Evolutionary conservation across 1,140 invertebrate genomes (phyloP), one percentile per base, ranked within the genome.

Genomic region (Drosophila melanica): DNA sequence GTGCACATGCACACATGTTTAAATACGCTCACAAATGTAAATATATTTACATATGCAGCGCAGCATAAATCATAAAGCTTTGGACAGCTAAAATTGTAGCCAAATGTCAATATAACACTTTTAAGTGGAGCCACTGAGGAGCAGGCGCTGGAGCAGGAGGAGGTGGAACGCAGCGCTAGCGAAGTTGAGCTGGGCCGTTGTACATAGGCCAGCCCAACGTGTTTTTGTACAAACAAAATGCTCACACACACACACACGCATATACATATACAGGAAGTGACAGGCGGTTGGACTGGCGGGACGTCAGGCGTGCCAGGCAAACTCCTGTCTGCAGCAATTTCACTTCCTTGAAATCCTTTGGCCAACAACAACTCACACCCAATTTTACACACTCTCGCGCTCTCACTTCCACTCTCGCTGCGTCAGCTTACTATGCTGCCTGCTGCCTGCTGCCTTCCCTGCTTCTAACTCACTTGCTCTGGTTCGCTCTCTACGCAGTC

Each of bases 101-200:
- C 70, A 86, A 86, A 86, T 86, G 82, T 82, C 82, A 86, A 86
- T 86, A 82, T 82, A 86, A 86, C 82, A 87, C 82, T 86, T 87
- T 81, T 41, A 57, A 70, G 45, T 69, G 48, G 41, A 68, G 42
- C 55, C 55, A 20, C 55, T 33, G 14, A 45, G 55, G 58, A 55
- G 51, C n/a, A 41, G 37, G 5, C 1, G n/a, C n/a, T n/a, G 27
- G 27, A 27, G 20, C 20, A 23, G 27, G 6, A 7, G 41, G 27
- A 39, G 23, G 27, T n/a, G 27, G n/a, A 8, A 12, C 27, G 27
- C 5, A 27, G 23, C 33, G 14, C 16, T 7, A 35, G 41, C 10
- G n/a, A 39, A 4, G 9, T 30, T 3, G 9, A 0, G 30, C 23
- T 23, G 12, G n/a, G 48, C 41, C 11, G 37, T 18, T 44, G 48